Conservation (phyloP, 1,140 invertebrate genomes). For the Frieseomelitta varia region DNA sequence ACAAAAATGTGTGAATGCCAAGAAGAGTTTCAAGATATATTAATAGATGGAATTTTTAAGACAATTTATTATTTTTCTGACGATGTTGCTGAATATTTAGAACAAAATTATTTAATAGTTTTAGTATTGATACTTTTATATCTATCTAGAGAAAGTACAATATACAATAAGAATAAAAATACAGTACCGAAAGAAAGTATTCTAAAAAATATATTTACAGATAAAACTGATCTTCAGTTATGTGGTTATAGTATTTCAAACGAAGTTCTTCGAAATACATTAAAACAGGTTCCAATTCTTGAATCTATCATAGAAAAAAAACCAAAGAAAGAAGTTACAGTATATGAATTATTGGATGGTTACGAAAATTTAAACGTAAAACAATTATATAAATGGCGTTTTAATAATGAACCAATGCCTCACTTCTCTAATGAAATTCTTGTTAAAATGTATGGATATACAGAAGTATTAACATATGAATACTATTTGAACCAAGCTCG, state of each 20-base stretch:
- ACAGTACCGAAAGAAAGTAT: conserved; percentile 6
- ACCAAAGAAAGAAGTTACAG: conserved; percentile 80
- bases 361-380: conserved; percentile 83
- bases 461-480: conserved; percentile 84
- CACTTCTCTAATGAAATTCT: conserved; percentile 83
- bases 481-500: conserved; percentile 86
- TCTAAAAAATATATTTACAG: conserved; percentile 68
- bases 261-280: conserved; percentile 66
- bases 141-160: conserved; percentile 49
- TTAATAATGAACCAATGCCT: conserved; percentile 82
- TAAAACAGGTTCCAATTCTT: conserved; percentile 64
- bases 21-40: conserved; percentile 67
- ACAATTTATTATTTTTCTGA: conserved; percentile 68
- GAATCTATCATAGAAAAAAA: conserved; percentile 75
- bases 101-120: conserved; percentile 76
- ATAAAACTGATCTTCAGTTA: conserved; percentile 53
- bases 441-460: conserved; percentile 84
- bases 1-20: conserved; percentile 67
- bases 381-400: conserved; percentile 83
- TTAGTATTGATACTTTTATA: conserved; percentile 76
- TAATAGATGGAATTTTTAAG: conserved; percentile 71
- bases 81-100: conserved; percentile 75
- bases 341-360: conserved; percentile 84
- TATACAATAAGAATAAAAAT: conserved; percentile 7
- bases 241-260: conserved; percentile 57